phyloP scores from a whole-genome alignment of 2,113 vertebrate genomes.

The Pterophyllum scalare region DNA sequence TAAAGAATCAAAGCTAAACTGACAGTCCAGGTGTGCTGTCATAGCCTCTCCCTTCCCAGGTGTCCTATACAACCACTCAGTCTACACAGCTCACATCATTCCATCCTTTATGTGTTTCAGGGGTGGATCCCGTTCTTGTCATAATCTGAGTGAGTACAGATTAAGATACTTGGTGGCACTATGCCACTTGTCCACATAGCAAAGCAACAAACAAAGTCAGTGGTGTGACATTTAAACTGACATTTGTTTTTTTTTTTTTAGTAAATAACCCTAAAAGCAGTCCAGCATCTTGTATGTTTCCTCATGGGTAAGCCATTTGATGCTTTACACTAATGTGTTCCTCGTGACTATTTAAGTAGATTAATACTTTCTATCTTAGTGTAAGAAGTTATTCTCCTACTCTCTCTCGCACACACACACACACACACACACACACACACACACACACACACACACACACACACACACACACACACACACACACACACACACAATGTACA shows the following conservation, averaged over 20 bases:
- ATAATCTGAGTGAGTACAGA: constrained; percentile 9
- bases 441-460: background rate
- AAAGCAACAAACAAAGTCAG: background rate
- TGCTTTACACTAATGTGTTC: background rate
- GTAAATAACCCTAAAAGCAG: background rate
- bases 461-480: background rate
- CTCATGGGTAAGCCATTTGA: background rate
- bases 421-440: constrained; percentile 3
- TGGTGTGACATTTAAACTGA: background rate
- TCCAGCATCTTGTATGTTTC: background rate
- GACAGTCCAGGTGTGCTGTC: constrained; percentile 57
- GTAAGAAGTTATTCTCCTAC: background rate
- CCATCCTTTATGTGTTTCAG: constrained; percentile 35
- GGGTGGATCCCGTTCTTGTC: constrained; percentile 23
- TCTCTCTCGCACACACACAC: background rate
- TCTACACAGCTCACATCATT: constrained; percentile 43
- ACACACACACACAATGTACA: background rate
- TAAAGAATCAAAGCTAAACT: constrained; percentile 16
- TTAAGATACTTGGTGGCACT: background rate
- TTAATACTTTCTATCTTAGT: background rate
- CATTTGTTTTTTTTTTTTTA: background rate
- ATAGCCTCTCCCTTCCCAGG: constrained; percentile 50
- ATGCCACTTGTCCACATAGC: background rate
- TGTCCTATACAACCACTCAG: constrained; percentile 45
- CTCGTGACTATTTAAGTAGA: background rate